Evolutionary conservation across 2,797 vertebrate species (phyloP).

Genomic region (Helarctos malayanus): DNA sequence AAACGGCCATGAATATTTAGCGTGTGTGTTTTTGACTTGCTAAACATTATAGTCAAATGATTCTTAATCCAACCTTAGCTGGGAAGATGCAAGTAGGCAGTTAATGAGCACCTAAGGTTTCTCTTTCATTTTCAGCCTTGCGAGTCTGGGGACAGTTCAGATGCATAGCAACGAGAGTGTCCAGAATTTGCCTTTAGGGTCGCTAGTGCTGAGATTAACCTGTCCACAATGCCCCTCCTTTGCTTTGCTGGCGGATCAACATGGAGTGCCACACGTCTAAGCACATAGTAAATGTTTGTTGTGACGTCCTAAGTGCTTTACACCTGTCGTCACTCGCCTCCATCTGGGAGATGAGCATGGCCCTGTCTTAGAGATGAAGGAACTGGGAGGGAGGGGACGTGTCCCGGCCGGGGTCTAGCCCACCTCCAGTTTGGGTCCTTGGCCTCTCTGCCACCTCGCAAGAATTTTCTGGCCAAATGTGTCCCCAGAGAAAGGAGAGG

Average conservation of each 20-base stretch:
- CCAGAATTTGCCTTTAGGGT: not conserved
- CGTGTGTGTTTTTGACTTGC: slow-evolving; percentile 57
- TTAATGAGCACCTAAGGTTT: not conserved
- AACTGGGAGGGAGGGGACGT: not conserved
- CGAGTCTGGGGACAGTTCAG: not conserved
- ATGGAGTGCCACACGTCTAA: rapidly evolving
- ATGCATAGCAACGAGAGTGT: not conserved
- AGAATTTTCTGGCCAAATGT: not conserved
- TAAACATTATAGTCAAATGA: slow-evolving; percentile 46
- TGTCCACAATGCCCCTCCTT: not conserved
- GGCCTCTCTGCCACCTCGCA: not conserved
- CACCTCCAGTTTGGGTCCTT: not conserved
- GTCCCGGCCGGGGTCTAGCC: not conserved
- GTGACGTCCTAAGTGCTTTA: rapidly evolving
- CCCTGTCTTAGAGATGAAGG: not conserved
- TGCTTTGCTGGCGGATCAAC: not conserved
- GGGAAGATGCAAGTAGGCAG: not conserved
- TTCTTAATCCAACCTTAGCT: slow-evolving; percentile 45
- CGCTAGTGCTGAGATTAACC: not conserved
- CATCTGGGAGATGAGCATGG: not conserved
- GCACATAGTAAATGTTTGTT: rapidly evolving
- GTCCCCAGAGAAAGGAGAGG: not conserved
- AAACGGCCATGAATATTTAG: slow-evolving; percentile 66
- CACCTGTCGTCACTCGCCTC: rapidly evolving
- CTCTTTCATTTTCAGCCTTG: slow-evolving; percentile 32